Conservation (phyloP, 2,113 vertebrate genomes). For the Chlorocebus sabaeus region DNA sequence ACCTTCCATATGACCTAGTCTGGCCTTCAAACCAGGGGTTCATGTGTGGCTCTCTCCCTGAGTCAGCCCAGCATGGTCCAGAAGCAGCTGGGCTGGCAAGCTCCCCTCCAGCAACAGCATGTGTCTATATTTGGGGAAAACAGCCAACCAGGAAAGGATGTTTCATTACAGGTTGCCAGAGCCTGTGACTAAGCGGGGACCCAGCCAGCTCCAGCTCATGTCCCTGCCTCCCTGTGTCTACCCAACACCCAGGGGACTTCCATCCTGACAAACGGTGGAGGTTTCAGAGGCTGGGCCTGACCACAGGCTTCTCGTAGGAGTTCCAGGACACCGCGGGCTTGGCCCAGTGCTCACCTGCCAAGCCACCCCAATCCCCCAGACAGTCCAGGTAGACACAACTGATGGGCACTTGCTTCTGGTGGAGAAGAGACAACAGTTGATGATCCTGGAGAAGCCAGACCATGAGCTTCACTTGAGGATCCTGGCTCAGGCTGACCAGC, state of each 20-base stretch:
- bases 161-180: background rate
- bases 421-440: background rate
- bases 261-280: background rate
- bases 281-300: background rate
- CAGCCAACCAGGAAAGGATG: background rate
- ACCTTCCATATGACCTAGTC: background rate
- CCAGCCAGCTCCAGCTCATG: background rate
- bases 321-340: background rate
- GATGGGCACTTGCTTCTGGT: background rate
- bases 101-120: background rate
- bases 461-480: background rate
- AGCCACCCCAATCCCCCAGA: background rate
- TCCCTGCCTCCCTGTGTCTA: background rate
- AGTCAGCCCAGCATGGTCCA: background rate
- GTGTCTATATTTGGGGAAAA: background rate
- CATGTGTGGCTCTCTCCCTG: background rate
- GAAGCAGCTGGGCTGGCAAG: background rate
- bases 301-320: background rate
- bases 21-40: background rate
- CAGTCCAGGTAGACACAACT: background rate
- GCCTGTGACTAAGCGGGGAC: background rate
- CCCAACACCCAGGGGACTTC: background rate
- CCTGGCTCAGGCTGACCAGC: background rate
- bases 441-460: background rate
- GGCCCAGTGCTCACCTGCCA: background rate